Conservation (phyloP, 2,113 vertebrate genomes). For the Zingel zingel region DNA sequence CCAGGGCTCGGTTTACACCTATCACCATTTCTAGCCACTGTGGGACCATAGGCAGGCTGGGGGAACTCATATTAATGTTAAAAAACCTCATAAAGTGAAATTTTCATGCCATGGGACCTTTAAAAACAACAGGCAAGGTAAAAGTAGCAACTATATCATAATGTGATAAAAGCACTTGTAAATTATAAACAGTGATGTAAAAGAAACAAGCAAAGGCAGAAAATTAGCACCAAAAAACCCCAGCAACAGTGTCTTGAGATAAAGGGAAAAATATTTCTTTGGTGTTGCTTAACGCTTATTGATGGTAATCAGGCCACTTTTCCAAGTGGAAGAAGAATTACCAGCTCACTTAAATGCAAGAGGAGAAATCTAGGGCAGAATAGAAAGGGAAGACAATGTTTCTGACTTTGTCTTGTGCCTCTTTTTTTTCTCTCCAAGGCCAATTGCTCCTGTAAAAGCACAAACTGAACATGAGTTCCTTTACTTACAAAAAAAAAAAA, state of each 20-base stretch:
- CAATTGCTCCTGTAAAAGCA: background rate
- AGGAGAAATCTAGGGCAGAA: background rate
- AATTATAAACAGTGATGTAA: background rate
- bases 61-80: too few relatives aligned
- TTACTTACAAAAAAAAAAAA: constrained; percentile 1
- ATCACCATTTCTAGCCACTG: too few relatives aligned
- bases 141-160: background rate
- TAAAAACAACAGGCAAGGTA: background rate
- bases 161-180: constrained; percentile 9
- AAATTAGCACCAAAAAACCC: background rate
- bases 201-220: background rate
- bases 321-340: constrained; percentile 23
- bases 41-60: too few relatives aligned
- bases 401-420: background rate
- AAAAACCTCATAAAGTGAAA: too few relatives aligned
- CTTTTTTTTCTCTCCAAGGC: constrained; percentile 19
- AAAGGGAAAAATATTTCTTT: constrained; percentile 8
- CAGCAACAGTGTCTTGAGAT: background rate
- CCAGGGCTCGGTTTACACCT: too few relatives aligned
- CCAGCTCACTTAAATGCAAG: constrained; percentile 23
- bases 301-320: constrained; percentile 35
- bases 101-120: background rate
- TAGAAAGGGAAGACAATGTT: background rate
- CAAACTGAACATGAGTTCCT: constrained; percentile 8
- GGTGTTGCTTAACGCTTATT: constrained; percentile 22